Base-by-base conservation (phyloP, 1,140 invertebrate species). In the Metaphire vulgaris region DNA sequence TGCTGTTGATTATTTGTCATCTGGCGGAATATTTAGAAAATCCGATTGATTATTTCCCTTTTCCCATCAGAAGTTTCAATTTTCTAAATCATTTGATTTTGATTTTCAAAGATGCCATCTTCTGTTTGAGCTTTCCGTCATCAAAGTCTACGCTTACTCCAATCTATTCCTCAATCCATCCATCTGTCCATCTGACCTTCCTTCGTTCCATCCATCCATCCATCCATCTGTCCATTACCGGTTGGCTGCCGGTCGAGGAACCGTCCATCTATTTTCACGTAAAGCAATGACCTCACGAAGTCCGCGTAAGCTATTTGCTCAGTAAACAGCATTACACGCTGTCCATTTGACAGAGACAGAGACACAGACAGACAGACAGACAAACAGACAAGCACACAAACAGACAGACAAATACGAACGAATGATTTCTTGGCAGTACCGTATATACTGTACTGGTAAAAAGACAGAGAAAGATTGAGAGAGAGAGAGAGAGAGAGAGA, bases 401-500 rank as follows among this genome's bases (percentile, higher is more conserved):
- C 41, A 56, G 6, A 12, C 41, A 56, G 6, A n/a, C n/a, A n/a
- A 12, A 56, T 56, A 56, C 21, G 41, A 6, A 56, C 41, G 41
- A 56, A 12, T 6, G 6, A 56, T n/a, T n/a, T n/a, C n/a, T n/a
- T n/a, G n/a, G n/a, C n/a, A n/a, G n/a, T 56, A 56, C 41, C 21
- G 6, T 56, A 56, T 56, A 56, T 56, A 56, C 6, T 21, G 6
- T 56, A 56, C 6, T 12, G 41, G 21, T 6, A 56, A 21, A 56
- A 21, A 56, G 41, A 56, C 6, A 56, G 41, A 56, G 41, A 56
- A 21, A 56, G 41, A 56, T 6, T 12, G 41, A 56, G 41, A 56
- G 41, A 56, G 41, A 56, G 41, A 56, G 41, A 56, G 41, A 56
- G 41, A 56, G 41, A 56, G 41, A 56, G 41, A 56, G 41, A 56